Base-by-base conservation (phyloP, 2,888 invertebrate species). In the Scaptomyza flava region DNA sequence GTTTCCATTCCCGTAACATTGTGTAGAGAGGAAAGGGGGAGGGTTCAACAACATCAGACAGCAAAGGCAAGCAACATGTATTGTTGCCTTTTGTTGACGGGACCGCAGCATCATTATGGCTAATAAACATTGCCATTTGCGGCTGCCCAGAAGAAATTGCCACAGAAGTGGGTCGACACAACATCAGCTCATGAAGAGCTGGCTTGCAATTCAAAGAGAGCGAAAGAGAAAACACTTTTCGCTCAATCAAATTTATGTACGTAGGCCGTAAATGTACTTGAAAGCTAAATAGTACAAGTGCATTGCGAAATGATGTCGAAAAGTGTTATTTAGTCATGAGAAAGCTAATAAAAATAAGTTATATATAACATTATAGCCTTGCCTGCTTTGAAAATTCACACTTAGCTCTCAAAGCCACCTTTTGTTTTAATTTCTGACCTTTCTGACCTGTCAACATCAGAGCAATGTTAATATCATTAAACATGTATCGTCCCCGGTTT, bases 121-220 rank as follows among this genome's bases (percentile, higher is more conserved):
- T 87, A 83, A 83, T 83, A 87, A 83, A 87, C 87, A 83, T 78
- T 81, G 80, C 76, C 80, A 83, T 83, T 83, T 83, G 81, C 82
- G 85, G 81, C 77, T 73, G 76, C 58, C 72, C 70, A 52, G 43
- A 65, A 69, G 48, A 64, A 75, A 72, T 77, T 64, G 68, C 74
- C 59, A 42, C 58, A 47, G 33, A 75, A 68, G 68, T 74, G 77
- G 68, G 46, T 31, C 77, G 41, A 47, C 43, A 68, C 52, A 61
- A 46, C 58, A 45, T 47, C 45, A 56, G 42, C 48, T 63, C 34
- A 51, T 43, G 30, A 74, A 50, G 36, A 42, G 33, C 38, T 14
- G 11, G 8, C 11, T 27, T 51, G 33, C 27, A 34, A 14, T 4
- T 27, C 20, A 57, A 31, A 17, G 46, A 42, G 50, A 51, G 38